Evolutionary conservation across 2,888 invertebrate genomes (phyloP).

Genomic region (Metopia argyrocephala): DNA sequence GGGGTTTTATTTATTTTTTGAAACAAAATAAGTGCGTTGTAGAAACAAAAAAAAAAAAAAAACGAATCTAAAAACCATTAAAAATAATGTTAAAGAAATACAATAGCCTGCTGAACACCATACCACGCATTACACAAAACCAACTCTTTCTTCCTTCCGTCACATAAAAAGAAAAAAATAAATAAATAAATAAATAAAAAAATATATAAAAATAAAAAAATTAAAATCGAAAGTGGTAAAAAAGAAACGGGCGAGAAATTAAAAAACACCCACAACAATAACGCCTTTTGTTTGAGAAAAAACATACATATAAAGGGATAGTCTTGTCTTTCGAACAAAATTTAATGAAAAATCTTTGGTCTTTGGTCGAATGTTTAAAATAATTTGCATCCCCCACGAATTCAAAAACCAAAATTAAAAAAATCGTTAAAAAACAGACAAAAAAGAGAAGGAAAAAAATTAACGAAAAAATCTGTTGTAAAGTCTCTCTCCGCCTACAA

Average conservation of each 20-base stretch:
- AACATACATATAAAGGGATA: background rate
- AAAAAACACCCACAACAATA: slow-evolving; percentile 55
- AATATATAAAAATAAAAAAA: no score
- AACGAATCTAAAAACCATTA: slow-evolving; percentile 61
- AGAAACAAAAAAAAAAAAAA: slow-evolving; percentile 11
- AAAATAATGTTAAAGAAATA: slow-evolving; percentile 58
- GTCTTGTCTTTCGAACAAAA: background rate
- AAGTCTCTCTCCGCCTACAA: no score
- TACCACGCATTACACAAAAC: background rate
- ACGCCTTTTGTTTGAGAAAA: slow-evolving; percentile 34
- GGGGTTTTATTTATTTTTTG: background rate
- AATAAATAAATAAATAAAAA: background rate
- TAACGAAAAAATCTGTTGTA: no score
- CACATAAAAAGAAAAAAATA: background rate
- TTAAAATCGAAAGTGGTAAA: background rate
- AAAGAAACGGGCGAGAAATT: slow-evolving; percentile 26
- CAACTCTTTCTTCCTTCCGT: slow-evolving; percentile 24
- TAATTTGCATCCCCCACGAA: no score
- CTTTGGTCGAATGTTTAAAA: no score
- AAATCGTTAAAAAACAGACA: no score
- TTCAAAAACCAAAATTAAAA: no score
- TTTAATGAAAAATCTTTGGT: background rate
- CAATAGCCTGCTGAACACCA: slow-evolving; percentile 4
- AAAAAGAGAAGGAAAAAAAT: no score
- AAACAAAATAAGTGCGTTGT: slow-evolving; percentile 31